Evolutionary conservation across 2,797 vertebrate species (phyloP).

Genomic region (Tinamus major): DNA sequence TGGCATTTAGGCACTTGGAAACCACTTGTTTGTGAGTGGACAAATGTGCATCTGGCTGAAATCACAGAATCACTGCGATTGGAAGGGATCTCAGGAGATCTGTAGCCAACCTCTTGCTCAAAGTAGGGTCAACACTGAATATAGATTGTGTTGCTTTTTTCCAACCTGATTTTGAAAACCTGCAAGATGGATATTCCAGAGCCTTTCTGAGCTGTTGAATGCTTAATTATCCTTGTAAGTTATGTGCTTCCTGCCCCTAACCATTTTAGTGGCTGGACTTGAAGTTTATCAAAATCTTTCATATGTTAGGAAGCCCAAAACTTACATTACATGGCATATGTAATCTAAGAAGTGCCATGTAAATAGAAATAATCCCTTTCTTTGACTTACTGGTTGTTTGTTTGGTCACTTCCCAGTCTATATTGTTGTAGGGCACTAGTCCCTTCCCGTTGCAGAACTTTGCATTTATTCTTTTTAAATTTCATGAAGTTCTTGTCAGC

Average conservation of each 20-base stretch:
- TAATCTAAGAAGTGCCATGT: not conserved
- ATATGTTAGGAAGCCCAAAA: not conserved
- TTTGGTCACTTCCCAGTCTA: not conserved
- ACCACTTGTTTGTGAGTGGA: not conserved
- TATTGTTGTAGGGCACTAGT: not conserved
- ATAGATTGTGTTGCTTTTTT: not conserved
- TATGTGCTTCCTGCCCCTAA: not conserved
- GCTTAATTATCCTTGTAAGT: not conserved
- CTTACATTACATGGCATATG: not conserved
- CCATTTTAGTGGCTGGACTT: not conserved
- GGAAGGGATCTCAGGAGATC: not conserved
- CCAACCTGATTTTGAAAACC: not conserved
- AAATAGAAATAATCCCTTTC: not conserved
- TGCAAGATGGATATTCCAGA: not conserved
- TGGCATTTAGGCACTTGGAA: conserved; percentile 23
- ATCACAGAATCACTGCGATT: not conserved
- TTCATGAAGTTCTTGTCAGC: not conserved
- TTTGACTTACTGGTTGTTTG: not conserved
- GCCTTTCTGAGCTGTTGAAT: not conserved
- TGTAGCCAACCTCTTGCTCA: not conserved
- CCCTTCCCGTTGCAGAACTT: not conserved
- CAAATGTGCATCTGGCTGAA: not conserved
- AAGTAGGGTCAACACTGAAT: not conserved
- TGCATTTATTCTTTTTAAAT: not conserved
- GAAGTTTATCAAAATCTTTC: not conserved